These are phyloP conservation scores for Melanchra persicariae DNA, from an alignment of 2,888 invertebrate species.

Conservation along the genomic window DNA sequence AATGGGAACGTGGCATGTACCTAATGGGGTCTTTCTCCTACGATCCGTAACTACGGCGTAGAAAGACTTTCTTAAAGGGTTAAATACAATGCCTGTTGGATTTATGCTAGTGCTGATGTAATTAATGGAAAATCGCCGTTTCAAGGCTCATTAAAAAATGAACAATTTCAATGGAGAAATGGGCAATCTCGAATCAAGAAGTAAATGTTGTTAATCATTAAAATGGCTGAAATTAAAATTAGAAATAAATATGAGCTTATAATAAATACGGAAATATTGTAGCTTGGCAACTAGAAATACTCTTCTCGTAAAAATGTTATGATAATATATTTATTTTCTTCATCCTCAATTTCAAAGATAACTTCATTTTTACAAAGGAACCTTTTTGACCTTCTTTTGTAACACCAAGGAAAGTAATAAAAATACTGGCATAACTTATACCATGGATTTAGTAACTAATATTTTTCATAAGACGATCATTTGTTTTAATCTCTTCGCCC, in stretches of 20 bases:
- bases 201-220: no score
- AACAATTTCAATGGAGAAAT: no score
- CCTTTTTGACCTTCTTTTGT: constrained; percentile 11
- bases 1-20: constrained; percentile 16
- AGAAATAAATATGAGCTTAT: no score
- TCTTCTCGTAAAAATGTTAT: constrained; percentile 3
- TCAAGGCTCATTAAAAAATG: no score
- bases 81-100: background rate
- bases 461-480: no score
- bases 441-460: constrained; percentile 47
- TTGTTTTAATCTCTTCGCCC: no score
- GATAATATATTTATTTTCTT: constrained; percentile 1
- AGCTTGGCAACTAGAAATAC: background rate
- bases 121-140: background rate
- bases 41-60: constrained; percentile 4
- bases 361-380: constrained; percentile 14
- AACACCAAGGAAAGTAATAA: constrained; percentile 26
- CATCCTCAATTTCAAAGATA: constrained; percentile 23
- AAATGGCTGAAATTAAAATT: no score
- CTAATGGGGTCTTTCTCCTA: constrained; percentile 26
- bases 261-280: background rate
- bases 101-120: background rate
- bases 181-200: background rate
- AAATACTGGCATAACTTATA: constrained; percentile 18
- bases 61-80: background rate